Evolutionary conservation across 2,797 vertebrate genomes (phyloP).

Genomic region (Coracias cyanogaster): DNA sequence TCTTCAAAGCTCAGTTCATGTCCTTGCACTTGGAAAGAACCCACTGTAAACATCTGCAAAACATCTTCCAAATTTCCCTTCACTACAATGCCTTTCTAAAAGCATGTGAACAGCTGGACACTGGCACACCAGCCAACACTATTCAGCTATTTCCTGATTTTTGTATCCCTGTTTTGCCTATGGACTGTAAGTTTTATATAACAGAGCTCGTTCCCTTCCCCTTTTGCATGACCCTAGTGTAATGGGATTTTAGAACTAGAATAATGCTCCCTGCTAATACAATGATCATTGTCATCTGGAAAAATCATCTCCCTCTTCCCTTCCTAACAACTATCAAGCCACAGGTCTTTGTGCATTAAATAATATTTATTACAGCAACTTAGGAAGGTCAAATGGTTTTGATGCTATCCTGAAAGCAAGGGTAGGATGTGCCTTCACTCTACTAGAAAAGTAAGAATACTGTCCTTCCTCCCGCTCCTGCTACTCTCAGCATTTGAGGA

Average conservation of each 20-base stretch:
- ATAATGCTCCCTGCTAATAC: not conserved
- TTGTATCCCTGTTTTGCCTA: conserved; percentile 11
- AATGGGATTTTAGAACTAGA: conserved; percentile 29
- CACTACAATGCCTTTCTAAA: not conserved
- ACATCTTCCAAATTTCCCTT: conserved; percentile 8
- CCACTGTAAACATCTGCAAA: conserved; percentile 30
- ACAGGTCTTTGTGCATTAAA: conserved; percentile 6
- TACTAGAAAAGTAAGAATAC: not conserved
- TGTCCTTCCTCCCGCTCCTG: not conserved
- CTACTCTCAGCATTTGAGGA: not conserved
- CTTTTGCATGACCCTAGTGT: not conserved
- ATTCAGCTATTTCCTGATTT: conserved; percentile 36
- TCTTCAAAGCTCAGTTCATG: not conserved
- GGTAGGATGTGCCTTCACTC: not conserved
- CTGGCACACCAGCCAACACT: not conserved
- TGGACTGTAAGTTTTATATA: conserved; percentile 9
- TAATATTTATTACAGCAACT: not conserved
- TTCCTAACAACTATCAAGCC: conserved; percentile 5
- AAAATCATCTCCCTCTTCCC: conserved; percentile 19
- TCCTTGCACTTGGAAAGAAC: conserved; percentile 1
- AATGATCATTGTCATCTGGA: conserved; percentile 15
- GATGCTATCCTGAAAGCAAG: not conserved
- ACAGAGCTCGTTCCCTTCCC: not conserved
- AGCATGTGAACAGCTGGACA: conserved; percentile 27
- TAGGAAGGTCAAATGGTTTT: not conserved